Conservation (phyloP, 2,113 vertebrate genomes). For the Aramus guarauna region DNA sequence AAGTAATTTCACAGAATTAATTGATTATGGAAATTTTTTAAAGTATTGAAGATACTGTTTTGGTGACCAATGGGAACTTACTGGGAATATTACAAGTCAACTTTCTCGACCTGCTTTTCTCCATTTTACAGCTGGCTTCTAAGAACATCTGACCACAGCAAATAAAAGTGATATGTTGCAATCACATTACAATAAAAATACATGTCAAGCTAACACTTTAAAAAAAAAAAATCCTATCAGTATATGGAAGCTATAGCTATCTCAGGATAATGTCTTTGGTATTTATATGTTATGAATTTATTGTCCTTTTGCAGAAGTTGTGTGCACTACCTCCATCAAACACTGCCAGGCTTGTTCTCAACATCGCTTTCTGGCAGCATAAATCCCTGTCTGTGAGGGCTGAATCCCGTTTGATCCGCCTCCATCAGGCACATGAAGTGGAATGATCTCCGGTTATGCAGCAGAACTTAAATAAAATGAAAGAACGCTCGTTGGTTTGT, state of each 20-base stretch:
- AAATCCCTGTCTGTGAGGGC: background rate
- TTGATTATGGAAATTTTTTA: slow-evolving; percentile 62
- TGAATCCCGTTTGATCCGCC: background rate
- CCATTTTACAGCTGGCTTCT: background rate
- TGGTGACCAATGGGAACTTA: background rate
- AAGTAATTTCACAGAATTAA: slow-evolving; percentile 67
- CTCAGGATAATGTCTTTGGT: background rate
- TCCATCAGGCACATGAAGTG: background rate
- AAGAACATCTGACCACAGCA: background rate
- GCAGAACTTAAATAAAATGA: background rate
- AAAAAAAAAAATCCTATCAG: background rate
- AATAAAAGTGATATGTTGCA: background rate
- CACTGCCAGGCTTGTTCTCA: background rate
- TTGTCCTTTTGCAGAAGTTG: background rate
- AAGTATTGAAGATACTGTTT: slow-evolving; percentile 5
- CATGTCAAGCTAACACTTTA: background rate
- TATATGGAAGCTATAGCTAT: background rate
- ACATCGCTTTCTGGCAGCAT: background rate
- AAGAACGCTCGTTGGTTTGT: background rate
- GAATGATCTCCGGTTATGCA: background rate
- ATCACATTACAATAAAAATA: background rate
- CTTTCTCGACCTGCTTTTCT: slow-evolving; percentile 20
- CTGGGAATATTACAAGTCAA: background rate
- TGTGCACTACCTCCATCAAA: background rate
- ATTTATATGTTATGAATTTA: background rate